phyloP scores from a whole-genome alignment of 2,113 vertebrate species.

The Nymphicus hollandicus region DNA sequence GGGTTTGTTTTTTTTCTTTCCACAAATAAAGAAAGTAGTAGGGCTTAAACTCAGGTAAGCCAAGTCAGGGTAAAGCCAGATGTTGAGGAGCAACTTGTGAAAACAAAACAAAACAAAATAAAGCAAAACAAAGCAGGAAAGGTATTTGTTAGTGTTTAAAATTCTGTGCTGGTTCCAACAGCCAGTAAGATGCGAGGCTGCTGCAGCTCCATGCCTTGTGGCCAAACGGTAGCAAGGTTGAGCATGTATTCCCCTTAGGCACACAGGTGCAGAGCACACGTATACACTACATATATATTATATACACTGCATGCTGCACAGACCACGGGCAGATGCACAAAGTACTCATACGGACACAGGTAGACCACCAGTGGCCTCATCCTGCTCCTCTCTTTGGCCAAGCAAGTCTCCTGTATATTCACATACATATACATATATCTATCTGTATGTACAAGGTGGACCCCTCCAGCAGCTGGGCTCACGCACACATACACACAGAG shows the following conservation, averaged over 20 bases:
- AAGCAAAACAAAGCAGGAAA: background rate
- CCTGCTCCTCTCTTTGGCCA: background rate
- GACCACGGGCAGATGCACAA: background rate
- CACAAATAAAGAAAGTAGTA: background rate
- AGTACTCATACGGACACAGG: background rate
- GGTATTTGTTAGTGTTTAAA: background rate
- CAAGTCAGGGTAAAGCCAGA: background rate
- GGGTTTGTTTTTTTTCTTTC: background rate
- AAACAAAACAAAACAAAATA: background rate
- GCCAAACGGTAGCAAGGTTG: background rate
- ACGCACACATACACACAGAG: too few relatives aligned
- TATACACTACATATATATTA: background rate
- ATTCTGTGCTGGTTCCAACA: background rate
- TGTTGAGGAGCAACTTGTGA: background rate
- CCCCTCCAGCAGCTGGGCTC: background rate
- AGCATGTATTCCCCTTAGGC: background rate
- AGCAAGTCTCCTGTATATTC: background rate
- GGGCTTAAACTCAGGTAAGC: background rate
- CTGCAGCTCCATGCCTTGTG: background rate
- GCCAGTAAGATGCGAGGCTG: background rate
- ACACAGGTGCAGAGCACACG: fast-evolving
- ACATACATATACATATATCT: background rate
- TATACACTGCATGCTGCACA: background rate
- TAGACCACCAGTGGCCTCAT: background rate
- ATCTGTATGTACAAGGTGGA: background rate